Conservation (phyloP, 2,797 vertebrate genomes). For the Bucorvus abyssinicus region DNA sequence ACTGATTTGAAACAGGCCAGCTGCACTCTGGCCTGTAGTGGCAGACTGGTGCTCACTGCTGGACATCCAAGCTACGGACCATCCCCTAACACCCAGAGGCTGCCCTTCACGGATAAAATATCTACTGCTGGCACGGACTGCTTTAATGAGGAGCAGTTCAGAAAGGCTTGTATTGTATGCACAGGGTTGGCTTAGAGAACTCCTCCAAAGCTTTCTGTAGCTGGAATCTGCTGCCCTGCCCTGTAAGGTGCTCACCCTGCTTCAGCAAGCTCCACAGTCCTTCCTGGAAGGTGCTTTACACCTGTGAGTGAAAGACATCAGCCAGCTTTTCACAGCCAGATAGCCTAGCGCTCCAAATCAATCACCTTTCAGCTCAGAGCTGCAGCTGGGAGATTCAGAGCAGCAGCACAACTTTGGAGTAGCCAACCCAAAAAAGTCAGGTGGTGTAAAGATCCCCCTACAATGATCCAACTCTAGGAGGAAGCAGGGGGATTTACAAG, state of each 20-base stretch:
- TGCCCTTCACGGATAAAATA: not conserved
- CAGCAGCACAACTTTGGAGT: not conserved
- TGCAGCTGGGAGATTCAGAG: not conserved
- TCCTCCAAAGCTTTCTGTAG: not conserved
- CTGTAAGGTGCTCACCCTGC: not conserved
- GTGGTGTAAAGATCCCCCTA: not conserved
- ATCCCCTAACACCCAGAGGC: not conserved
- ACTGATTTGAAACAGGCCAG: slow-evolving; percentile 63
- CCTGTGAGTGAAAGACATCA: not conserved
- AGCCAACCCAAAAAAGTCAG: not conserved
- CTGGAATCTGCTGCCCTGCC: not conserved
- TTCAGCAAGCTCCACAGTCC: not conserved
- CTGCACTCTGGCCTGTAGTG: not conserved
- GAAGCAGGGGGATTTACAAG: not conserved
- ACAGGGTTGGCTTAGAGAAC: not conserved
- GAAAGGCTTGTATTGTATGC: not conserved
- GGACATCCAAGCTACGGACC: not conserved
- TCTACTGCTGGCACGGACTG: not conserved
- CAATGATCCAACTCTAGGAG: not conserved
- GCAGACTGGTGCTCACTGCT: not conserved
- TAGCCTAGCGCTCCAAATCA: not conserved
- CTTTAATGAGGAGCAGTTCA: not conserved
- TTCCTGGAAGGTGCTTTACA: not conserved
- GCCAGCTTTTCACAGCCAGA: not conserved
- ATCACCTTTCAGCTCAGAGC: not conserved